Conservation (phyloP, 2,888 invertebrate species). For the Podotricha telesiphe region DNA sequence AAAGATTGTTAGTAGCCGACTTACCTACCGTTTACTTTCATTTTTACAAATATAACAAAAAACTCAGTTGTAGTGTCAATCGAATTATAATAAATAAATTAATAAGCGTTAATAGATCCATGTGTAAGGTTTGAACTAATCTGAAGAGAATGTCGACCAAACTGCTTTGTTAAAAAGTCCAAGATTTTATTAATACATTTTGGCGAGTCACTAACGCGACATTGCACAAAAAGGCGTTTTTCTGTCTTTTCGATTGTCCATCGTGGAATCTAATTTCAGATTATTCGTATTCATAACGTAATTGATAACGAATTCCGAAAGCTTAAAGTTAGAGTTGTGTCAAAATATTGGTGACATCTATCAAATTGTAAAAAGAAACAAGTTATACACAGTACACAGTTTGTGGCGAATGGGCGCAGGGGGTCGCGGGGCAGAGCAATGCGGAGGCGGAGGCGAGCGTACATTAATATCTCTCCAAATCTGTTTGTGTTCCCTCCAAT, state of each 20-base stretch:
- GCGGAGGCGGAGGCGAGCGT: background rate
- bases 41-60: background rate
- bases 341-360: conserved; percentile 1
- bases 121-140: background rate
- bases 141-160: background rate
- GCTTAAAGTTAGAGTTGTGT: background rate
- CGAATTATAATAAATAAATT: background rate
- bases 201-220: background rate
- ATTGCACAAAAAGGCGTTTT: background rate
- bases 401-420: conserved; percentile 20
- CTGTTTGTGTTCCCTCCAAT: conserved; percentile 55
- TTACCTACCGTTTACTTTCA: background rate
- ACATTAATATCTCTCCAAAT: conserved; percentile 44
- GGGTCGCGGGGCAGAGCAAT: background rate
- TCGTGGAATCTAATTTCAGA: conserved; percentile 15
- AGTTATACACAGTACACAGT: conserved; percentile 41
- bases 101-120: no score
- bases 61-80: background rate
- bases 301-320: background rate
- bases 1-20: background rate
- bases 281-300: background rate
- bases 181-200: conserved; percentile 8
- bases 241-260: conserved; percentile 8
- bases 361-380: conserved; percentile 36
- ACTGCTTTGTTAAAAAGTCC: background rate